phyloP scores from a whole-genome alignment of 2,888 invertebrate genomes.

The Seira musarum region DNA sequence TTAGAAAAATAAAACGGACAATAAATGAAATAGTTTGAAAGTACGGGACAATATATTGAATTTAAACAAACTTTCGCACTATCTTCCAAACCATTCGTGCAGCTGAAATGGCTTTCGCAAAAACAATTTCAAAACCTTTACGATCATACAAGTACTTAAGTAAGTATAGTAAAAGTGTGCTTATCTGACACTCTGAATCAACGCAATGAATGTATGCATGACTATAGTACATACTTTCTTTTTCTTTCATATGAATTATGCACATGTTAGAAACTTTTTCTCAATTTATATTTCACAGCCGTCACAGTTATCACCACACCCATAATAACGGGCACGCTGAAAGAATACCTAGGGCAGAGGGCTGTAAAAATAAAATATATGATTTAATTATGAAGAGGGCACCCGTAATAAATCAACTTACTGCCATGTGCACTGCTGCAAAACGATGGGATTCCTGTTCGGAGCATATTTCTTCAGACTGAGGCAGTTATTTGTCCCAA shows the following conservation, averaged over 20 bases:
- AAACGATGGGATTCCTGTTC: constrained; percentile 49
- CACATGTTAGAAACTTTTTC: constrained; percentile 12
- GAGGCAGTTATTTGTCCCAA: constrained; percentile 55
- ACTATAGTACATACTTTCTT: no score
- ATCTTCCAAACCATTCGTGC: background rate
- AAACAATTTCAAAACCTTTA: no score
- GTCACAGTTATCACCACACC: no score
- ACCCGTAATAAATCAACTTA: constrained; percentile 56
- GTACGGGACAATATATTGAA: background rate
- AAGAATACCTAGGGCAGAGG: no score
- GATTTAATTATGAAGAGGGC: constrained; percentile 54
- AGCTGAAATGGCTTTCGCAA: no score
- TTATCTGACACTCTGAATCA: no score
- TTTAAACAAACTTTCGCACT: background rate
- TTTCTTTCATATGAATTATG: background rate
- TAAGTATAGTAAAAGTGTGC: no score
- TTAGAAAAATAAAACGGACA: background rate
- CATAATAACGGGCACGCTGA: no score
- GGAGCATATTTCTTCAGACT: constrained; percentile 46
- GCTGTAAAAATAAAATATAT: constrained; percentile 35
- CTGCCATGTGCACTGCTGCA: constrained; percentile 58
- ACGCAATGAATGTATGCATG: no score
- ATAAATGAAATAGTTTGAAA: background rate
- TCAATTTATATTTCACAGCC: background rate
- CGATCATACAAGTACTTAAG: no score